phyloP scores from a whole-genome alignment of 2,797 vertebrate species.

The Liasis olivaceus region DNA sequence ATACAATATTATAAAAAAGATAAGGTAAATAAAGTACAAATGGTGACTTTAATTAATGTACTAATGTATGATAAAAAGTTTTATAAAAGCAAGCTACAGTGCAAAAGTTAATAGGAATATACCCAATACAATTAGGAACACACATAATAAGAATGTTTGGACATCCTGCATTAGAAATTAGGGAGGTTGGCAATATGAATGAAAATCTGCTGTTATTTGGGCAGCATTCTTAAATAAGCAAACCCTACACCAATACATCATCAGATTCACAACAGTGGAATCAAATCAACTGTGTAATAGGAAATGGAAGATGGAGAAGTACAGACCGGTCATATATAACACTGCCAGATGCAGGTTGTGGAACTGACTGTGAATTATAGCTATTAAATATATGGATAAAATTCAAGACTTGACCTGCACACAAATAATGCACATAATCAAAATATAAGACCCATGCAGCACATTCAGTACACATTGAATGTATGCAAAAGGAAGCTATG shows the following conservation, averaged over 20 bases:
- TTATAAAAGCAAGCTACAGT: neutral
- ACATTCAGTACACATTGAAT: neutral
- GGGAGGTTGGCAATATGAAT: accelerated
- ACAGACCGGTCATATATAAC: neutral
- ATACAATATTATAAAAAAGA: neutral
- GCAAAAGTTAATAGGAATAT: neutral
- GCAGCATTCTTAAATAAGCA: neutral
- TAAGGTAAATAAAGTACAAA: neutral
- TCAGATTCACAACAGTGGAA: neutral
- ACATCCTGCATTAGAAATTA: neutral
- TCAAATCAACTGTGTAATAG: neutral
- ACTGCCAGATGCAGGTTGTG: neutral
- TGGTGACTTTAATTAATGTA: neutral
- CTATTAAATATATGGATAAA: neutral
- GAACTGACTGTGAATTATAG: neutral
- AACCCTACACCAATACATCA: neutral
- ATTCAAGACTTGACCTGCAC: neutral
- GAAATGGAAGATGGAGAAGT: neutral
- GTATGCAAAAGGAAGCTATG: neutral
- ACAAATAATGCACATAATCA: neutral
- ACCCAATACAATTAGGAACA: neutral
- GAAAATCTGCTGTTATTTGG: accelerated
- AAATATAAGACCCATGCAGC: neutral
- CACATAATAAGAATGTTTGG: neutral
- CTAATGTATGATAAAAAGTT: neutral